Conservation (phyloP, 1,140 invertebrate species). For the Sinella curviseta region DNA sequence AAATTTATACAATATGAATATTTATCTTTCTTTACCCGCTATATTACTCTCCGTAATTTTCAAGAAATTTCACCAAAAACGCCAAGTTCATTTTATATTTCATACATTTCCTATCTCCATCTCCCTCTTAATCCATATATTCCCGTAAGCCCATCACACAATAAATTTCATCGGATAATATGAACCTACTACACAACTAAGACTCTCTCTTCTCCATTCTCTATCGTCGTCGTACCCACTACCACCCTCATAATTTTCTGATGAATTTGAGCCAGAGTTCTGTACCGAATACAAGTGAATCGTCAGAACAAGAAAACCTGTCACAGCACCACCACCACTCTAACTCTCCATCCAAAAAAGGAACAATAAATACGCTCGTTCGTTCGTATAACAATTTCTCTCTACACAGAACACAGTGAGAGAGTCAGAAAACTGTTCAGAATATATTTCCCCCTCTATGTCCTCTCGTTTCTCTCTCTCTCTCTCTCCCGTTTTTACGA, state of each 20-base stretch:
- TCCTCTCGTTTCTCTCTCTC: neutral
- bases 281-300: neutral
- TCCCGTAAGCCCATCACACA: neutral
- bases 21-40: neutral
- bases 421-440: too few relatives aligned
- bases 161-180: neutral
- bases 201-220: neutral
- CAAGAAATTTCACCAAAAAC: neutral
- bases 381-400: too few relatives aligned
- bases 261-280: neutral
- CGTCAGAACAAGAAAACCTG: neutral
- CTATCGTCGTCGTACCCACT: too few relatives aligned
- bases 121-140: neutral
- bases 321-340: neutral
- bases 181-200: neutral
- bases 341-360: neutral
- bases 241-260: constrained; percentile 13
- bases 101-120: neutral
- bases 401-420: too few relatives aligned
- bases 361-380: too few relatives aligned
- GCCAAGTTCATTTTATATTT: neutral
- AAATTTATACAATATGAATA: neutral
- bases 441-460: too few relatives aligned
- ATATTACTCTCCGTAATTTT: neutral
- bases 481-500: neutral